phyloP scores from a whole-genome alignment of 2,113 vertebrate genomes.

The Sebastes fasciatus region DNA sequence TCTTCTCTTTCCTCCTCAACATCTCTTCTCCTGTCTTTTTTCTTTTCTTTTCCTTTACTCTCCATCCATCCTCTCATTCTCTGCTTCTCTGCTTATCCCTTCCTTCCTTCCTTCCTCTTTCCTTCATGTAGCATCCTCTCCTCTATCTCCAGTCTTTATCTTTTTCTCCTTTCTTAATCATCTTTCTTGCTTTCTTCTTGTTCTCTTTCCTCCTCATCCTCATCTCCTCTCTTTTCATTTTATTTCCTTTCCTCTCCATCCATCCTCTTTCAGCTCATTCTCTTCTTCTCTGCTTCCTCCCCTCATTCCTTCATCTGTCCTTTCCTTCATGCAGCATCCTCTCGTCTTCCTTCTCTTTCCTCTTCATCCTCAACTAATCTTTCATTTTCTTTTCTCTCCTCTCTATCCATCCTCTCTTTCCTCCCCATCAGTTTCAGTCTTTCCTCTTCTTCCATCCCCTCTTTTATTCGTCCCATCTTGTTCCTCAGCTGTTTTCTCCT shows the following conservation, averaged over 20 bases:
- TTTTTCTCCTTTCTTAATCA: neutral
- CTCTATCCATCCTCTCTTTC: neutral
- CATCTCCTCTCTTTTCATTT: neutral
- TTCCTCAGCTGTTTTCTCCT: neutral
- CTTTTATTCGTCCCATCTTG: neutral
- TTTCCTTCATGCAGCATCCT: neutral
- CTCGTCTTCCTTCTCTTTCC: neutral
- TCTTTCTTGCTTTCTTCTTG: neutral
- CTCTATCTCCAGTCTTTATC: too few relatives aligned
- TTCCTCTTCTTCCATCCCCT: neutral
- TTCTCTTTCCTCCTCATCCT: too few relatives aligned
- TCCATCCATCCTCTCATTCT: too few relatives aligned
- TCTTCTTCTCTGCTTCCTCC: too few relatives aligned
- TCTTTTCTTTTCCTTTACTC: too few relatives aligned
- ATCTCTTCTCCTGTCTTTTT: too few relatives aligned
- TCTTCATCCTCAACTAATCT: neutral
- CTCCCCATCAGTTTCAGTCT: neutral
- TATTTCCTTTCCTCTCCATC: neutral
- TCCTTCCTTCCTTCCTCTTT: too few relatives aligned
- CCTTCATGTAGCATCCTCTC: too few relatives aligned
- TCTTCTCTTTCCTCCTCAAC: too few relatives aligned
- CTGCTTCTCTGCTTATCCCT: too few relatives aligned
- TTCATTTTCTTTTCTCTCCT: neutral
- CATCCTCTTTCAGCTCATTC: neutral
- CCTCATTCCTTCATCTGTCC: neutral